Evolutionary conservation across 2,888 invertebrate species (phyloP).

Genomic region (Micoletzkya japonica): DNA sequence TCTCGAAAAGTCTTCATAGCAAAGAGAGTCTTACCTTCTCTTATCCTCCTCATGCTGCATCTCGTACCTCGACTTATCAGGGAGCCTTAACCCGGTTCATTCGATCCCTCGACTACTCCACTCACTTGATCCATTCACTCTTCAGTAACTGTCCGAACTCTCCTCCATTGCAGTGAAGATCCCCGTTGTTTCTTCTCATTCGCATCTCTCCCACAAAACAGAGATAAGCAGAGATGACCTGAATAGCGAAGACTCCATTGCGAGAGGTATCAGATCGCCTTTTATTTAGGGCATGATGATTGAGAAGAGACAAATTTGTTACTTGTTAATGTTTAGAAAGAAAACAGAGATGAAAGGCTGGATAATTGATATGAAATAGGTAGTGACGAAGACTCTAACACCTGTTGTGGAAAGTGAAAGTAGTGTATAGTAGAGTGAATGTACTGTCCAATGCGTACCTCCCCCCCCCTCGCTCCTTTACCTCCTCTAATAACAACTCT

Average conservation of each 20-base stretch:
- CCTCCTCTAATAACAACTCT: too few relatives aligned
- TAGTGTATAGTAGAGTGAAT: too few relatives aligned
- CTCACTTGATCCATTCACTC: slow-evolving; percentile 25
- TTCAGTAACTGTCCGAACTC: slow-evolving; percentile 27
- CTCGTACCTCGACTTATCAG: slow-evolving; percentile 26
- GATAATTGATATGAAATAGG: too few relatives aligned
- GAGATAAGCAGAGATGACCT: slow-evolving; percentile 30
- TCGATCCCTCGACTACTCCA: not conserved
- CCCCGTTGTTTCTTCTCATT: slow-evolving; percentile 21
- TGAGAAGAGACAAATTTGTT: not conserved
- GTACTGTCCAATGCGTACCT: too few relatives aligned
- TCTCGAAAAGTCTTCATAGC: not conserved
- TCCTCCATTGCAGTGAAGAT: slow-evolving; percentile 28
- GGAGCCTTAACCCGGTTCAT: slow-evolving; percentile 7
- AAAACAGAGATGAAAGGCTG: not conserved
- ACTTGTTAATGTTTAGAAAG: not conserved
- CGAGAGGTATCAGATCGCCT: not conserved
- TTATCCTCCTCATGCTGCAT: slow-evolving; percentile 30
- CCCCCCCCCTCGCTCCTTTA: too few relatives aligned
- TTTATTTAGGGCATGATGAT: not conserved
- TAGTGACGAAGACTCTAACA: too few relatives aligned
- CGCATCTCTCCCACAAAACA: slow-evolving; percentile 29
- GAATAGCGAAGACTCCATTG: not conserved
- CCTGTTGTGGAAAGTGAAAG: too few relatives aligned
- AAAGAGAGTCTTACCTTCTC: slow-evolving; percentile 5